Base-by-base conservation (phyloP, 1,140 invertebrate species). In the Cherax destructor region DNA sequence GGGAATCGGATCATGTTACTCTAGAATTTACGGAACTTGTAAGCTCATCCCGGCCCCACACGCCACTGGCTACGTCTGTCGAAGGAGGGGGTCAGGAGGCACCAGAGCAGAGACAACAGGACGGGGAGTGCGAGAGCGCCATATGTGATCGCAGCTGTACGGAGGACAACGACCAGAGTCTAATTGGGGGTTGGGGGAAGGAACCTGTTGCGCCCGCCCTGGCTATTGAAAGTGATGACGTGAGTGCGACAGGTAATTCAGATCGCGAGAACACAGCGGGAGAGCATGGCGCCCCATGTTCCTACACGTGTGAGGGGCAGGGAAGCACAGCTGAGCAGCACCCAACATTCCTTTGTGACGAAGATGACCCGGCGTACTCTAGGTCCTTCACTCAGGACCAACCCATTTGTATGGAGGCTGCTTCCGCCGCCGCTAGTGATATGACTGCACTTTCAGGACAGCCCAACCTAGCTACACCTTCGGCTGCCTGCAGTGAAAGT, bases 191-290 rank as follows among this genome's bases (percentile, higher is more conserved):
- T 47, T 13, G 79, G 47, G 50, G 79, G 24, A 50, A 59, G 56
- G 41, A 50, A 59, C 79, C 79, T 81, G 79, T 52, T 59, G 79
- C 50, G 10, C 50, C 50, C 24, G 13, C 4, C 47, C 21, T 21
- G 21, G 79, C 50, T 59, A 52, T 59, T n/a, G 18, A 47, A 4
- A 50, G 79, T 56, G 79, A 56, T 59, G 47, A 59, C 50, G 21
- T 24, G 69, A 74, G 69, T 74, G 16, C 21, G 69, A n/a, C 69
- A 24, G n/a, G 69, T 74, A 74, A 74, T 74, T 74, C 24, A 74
- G 69, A 74, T 74, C 69, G 30, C 50, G 79, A 16, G 50, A 81
- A 81, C 56, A 24, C 52, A 13, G 21, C 2, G 4, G 50, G 52
- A 24, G 52, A 30, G n/a, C 21, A 30, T 56, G 79, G 18, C 18